phyloP scores from a whole-genome alignment of 2,797 vertebrate species.

The Fundulus diaphanus region DNA sequence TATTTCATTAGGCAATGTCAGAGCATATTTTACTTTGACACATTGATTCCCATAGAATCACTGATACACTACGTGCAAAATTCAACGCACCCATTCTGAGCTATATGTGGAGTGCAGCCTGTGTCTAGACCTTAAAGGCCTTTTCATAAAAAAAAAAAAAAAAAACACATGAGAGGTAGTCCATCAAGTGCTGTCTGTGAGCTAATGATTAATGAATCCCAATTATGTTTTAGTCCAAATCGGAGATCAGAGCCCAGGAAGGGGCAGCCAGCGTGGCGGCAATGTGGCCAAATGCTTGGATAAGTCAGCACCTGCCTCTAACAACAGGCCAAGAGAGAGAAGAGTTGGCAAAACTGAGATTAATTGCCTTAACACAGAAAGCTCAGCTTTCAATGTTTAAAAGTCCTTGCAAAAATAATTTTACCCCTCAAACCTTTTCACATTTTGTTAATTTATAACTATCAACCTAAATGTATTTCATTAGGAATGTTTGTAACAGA shows the following conservation, averaged over 20 bases:
- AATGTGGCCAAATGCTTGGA: conserved; percentile 49
- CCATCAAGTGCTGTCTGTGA: conserved; percentile 61
- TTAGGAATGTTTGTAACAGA: background rate
- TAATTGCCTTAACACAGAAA: background rate
- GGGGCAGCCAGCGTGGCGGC: conserved; percentile 48
- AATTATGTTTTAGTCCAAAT: conserved; percentile 79
- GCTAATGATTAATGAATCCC: conserved; percentile 73
- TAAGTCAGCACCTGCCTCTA: conserved; percentile 67
- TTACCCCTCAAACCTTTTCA: background rate
- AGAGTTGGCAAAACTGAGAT: background rate
- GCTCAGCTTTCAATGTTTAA: background rate
- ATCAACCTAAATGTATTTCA: background rate
- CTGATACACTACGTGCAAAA: background rate
- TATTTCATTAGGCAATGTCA: conserved; percentile 35
- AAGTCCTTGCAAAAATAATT: background rate
- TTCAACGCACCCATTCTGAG: conserved; percentile 29
- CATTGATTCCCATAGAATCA: conserved; percentile 56
- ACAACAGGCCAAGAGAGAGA: conserved; percentile 52
- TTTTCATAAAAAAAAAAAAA: conserved; percentile 66
- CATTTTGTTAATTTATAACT: background rate
- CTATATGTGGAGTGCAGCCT: conserved; percentile 41
- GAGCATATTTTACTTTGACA: conserved; percentile 41
- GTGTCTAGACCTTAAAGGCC: conserved; percentile 23
- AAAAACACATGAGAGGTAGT: conserved; percentile 56
- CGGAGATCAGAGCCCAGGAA: conserved; percentile 60